Base-by-base conservation (phyloP, 1,140 invertebrate genomes). In the Laupala kohalensis region DNA sequence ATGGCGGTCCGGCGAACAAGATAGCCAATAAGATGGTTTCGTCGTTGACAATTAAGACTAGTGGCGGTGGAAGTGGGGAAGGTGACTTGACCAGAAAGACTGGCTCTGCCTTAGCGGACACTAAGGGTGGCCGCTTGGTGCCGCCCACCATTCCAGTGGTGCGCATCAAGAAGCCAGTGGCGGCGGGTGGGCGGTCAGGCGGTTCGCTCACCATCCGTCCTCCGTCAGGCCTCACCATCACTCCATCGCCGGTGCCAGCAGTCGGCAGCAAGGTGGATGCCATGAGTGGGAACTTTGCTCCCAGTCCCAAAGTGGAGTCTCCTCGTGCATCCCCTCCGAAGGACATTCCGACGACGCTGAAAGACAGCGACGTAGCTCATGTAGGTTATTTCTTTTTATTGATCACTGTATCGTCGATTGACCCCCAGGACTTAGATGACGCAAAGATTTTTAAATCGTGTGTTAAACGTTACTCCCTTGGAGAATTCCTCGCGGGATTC, bases 181-280 rank as follows among this genome's bases (percentile, higher is more conserved):
- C 30, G 28, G 13, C 72, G 12, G 12, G 62, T 24, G 30, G 63
- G 19, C 19, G 37, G 24, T 30, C 72, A 19, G 68, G 68, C 28
- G 30, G 65, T 3, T 26, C 68, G 37, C 19, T 69, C 5, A 12
- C 69, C n/a, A 28, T 69, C 28, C 19, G 37, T 23, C 30, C 72
- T 13, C 68, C 72, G 19, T 23, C 53, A 25, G 68, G 68, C 23
- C 65, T 70, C 6, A 70, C 68, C 23, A 70, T 70, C 30, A 70
- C 72, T 26, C 64, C 68, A 2, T 65, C 29, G 19, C 5, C 64
- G 4, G 23, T 64, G 12, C 65, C 71, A 19, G 1, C 66, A 9
- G n/a, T 15, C 6, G n/a, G 12, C 19, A 37, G 0, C 27, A 26
- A 53, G 37, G 19, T 19, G 1, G 19, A 53, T 19, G 37, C 9